phyloP scores from a whole-genome alignment of 1,140 invertebrate species.

The Paraescarpia echinospica region DNA sequence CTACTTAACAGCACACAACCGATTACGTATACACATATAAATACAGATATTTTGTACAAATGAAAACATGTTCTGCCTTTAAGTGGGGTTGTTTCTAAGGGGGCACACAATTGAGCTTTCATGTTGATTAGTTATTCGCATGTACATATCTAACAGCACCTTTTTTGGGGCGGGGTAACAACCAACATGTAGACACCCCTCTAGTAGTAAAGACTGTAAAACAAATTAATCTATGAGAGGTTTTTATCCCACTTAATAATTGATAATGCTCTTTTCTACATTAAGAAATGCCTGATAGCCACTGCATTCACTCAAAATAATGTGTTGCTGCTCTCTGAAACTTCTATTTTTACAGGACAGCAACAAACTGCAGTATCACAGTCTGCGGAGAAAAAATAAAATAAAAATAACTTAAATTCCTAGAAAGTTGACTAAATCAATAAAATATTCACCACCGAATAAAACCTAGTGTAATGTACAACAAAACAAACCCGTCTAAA shows the following conservation, averaged over 20 bases:
- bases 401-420: neutral
- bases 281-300: neutral
- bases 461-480: neutral
- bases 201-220: neutral
- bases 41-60: constrained; percentile 2
- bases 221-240: neutral
- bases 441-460: neutral
- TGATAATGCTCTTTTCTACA: neutral
- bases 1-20: neutral
- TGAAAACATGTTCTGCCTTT: neutral
- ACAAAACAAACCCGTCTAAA: neutral
- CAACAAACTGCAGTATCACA: neutral
- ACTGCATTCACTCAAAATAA: neutral
- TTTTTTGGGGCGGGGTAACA: neutral
- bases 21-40: neutral
- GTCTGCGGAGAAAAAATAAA: neutral
- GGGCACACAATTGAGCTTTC: neutral
- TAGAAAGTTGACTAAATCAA: neutral
- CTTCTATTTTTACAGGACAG: neutral
- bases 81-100: neutral
- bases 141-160: neutral
- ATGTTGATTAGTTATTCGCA: neutral
- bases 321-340: neutral
- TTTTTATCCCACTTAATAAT: neutral
- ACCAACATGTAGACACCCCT: neutral